Percentiles rank a stretch among this genome's conserved stretches.
These are phyloP conservation scores for Microctonus hyperodae DNA, from an alignment of 2,888 invertebrate species.

Conservation along the genomic window DNA sequence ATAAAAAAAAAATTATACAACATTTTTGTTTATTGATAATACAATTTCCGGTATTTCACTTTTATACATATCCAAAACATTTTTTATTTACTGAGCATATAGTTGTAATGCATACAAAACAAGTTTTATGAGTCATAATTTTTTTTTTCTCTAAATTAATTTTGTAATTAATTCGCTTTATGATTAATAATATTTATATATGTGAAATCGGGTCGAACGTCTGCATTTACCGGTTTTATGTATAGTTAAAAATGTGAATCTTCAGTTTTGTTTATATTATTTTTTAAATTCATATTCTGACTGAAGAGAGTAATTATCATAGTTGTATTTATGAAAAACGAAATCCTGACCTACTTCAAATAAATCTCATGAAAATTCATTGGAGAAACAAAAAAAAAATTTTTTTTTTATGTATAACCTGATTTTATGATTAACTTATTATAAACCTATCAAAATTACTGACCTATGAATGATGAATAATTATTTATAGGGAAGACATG, in stretches of 20 bases:
- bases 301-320: not conserved
- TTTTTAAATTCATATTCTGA: not conserved
- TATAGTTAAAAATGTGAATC: not conserved
- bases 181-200: not conserved
- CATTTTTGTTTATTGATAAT: no score
- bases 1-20: no score
- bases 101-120: no score
- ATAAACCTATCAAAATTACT: not conserved
- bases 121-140: no score
- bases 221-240: not conserved
- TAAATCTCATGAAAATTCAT: not conserved
- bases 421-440: not conserved
- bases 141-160: not conserved
- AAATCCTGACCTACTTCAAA: not conserved
- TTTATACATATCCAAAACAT: no score
- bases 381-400: no score
- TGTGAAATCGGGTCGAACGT: not conserved
- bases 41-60: no score
- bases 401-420: not conserved
- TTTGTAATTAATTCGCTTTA: not conserved
- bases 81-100: no score
- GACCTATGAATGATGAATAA: not conserved
- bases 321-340: not conserved
- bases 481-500: conserved; percentile 39
- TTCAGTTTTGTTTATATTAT: not conserved